Percentiles rank a stretch among this genome's conserved stretches.
These are phyloP conservation scores for Artemia sinica DNA, from an alignment of 2,888 invertebrate genomes.

Conservation along the genomic window DNA sequence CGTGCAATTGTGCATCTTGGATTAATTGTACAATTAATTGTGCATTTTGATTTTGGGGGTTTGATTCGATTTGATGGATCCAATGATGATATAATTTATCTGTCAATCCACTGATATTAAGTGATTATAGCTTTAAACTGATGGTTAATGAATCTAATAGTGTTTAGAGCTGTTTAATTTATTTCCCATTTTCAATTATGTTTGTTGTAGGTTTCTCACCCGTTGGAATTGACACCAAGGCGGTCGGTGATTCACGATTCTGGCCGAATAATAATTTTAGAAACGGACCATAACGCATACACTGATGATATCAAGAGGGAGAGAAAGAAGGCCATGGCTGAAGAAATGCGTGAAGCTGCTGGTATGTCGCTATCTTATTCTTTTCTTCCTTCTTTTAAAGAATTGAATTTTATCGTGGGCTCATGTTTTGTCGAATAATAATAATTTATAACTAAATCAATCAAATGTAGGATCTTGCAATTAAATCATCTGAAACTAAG, in stretches of 20 bases:
- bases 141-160: not conserved
- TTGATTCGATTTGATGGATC: no score
- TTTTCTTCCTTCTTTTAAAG: not conserved
- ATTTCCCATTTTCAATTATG: not conserved
- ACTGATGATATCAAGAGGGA: conserved; percentile 90
- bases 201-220: conserved; percentile 52
- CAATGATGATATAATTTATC: not conserved
- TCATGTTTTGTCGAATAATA: no score
- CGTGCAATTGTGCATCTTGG: no score
- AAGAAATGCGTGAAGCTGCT: conserved; percentile 31
- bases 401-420: no score
- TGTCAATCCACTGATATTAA: conserved; percentile 6
- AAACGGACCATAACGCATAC: conserved; percentile 96
- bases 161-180: not conserved
- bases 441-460: no score
- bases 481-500: no score
- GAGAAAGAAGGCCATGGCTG: conserved; percentile 85
- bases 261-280: conserved; percentile 71
- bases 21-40: no score
- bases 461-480: no score
- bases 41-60: no score
- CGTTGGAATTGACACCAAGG: conserved; percentile 85
- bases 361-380: not conserved
- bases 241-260: conserved; percentile 87
- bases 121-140: conserved; percentile 11